A percentile compares a stretch with the other conserved stretches of the same genome.
phyloP scores from a whole-genome alignment of 1,140 invertebrate genomes.

The Spodoptera frugiperda region DNA sequence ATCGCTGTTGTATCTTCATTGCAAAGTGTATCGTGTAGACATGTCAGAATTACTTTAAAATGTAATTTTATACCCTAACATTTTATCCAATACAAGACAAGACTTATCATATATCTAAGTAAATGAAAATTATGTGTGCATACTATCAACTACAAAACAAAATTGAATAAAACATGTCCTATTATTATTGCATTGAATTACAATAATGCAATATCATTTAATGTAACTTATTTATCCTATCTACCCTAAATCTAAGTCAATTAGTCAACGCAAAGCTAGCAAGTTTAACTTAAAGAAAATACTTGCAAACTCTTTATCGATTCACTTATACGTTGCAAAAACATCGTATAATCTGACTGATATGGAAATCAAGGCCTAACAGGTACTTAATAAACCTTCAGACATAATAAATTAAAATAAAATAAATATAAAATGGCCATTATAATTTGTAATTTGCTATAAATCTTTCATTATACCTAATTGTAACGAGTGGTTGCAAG shows the following conservation, averaged over 20 bases:
- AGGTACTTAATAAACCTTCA: constrained; percentile 13
- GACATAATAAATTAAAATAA: constrained; percentile 26
- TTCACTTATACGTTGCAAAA: background rate
- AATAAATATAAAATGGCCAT: constrained; percentile 14
- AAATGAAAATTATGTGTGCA: too few relatives aligned
- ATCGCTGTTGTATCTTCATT: background rate
- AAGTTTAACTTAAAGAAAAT: constrained; percentile 8
- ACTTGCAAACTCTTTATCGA: background rate
- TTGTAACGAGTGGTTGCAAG: too few relatives aligned
- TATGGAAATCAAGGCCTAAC: constrained; percentile 13
- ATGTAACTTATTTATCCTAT: background rate
- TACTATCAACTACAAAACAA: too few relatives aligned
- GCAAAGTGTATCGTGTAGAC: background rate
- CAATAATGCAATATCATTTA: too few relatives aligned
- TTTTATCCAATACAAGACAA: too few relatives aligned
- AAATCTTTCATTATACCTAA: background rate
- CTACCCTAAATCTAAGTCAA: constrained; percentile 20
- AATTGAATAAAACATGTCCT: too few relatives aligned
- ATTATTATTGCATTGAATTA: too few relatives aligned
- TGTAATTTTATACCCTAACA: too few relatives aligned
- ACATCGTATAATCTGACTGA: background rate
- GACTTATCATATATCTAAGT: too few relatives aligned
- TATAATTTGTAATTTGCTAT: constrained; percentile 28
- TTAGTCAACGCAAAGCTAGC: constrained; percentile 1
- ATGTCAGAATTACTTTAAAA: too few relatives aligned